phyloP scores from a whole-genome alignment of 2,797 vertebrate genomes.

The Cottoperca gobio region DNA sequence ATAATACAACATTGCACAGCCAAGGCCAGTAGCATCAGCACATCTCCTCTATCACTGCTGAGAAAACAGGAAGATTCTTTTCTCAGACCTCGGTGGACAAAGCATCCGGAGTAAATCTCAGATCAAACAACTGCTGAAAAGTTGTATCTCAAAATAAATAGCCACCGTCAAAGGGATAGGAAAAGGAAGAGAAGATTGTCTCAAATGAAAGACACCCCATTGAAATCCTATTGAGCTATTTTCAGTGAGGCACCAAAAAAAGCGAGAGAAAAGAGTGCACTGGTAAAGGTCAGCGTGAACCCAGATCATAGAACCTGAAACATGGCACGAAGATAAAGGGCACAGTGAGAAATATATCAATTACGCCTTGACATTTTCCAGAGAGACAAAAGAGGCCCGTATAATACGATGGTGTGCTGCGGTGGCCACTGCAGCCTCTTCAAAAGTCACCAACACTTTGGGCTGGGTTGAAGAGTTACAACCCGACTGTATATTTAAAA shows the following conservation, averaged over 20 bases:
- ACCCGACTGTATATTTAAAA: slow-evolving; percentile 9
- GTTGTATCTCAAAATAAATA: slow-evolving; percentile 78
- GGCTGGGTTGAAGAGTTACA: neutral
- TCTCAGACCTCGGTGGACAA: slow-evolving; percentile 60
- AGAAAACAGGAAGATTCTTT: slow-evolving; percentile 40
- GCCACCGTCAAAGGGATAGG: slow-evolving; percentile 70
- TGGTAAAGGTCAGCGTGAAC: slow-evolving; percentile 83
- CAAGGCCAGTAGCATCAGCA: slow-evolving; percentile 23
- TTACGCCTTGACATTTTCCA: slow-evolving; percentile 86
- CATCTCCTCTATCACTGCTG: slow-evolving; percentile 25
- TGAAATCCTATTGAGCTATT: slow-evolving; percentile 83
- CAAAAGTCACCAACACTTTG: slow-evolving; percentile 46
- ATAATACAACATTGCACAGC: slow-evolving; percentile 8
- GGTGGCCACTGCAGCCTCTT: slow-evolving; percentile 43
- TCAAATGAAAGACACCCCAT: slow-evolving; percentile 80
- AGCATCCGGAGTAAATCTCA: slow-evolving; percentile 70
- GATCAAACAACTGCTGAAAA: slow-evolving; percentile 78
- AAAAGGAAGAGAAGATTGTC: slow-evolving; percentile 77
- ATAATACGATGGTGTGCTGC: slow-evolving; percentile 56
- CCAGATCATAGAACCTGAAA: slow-evolving; percentile 81
- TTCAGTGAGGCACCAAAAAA: slow-evolving; percentile 68
- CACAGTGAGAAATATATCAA: slow-evolving; percentile 84
- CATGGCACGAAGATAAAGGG: slow-evolving; percentile 80
- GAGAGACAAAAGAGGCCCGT: slow-evolving; percentile 78
- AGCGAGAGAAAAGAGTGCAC: slow-evolving; percentile 67